These are phyloP conservation scores for Tenualosa ilisha DNA, from an alignment of 2,797 vertebrate genomes.

Conservation along the genomic window DNA sequence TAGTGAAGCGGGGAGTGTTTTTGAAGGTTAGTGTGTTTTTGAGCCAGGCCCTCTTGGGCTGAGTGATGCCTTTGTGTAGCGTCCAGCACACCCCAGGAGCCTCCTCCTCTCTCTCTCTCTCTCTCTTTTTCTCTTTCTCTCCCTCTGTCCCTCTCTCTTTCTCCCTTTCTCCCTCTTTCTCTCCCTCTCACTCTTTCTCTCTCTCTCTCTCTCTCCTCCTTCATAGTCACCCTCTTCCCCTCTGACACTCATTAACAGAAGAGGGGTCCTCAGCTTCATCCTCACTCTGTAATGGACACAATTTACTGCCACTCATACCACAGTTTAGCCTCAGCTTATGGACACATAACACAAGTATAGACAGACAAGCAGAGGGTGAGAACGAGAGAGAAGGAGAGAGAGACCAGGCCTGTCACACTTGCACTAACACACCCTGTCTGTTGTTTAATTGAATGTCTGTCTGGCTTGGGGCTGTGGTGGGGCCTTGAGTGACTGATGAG, in stretches of 20 bases:
- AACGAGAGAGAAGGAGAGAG: not conserved
- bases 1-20: conserved; percentile 65
- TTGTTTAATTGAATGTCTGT: not conserved
- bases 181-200: conserved; percentile 59
- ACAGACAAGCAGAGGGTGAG: not conserved
- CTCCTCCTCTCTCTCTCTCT: conserved; percentile 57
- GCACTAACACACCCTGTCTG: not conserved
- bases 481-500: conserved; percentile 1
- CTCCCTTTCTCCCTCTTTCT: conserved; percentile 55
- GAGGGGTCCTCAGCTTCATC: conserved; percentile 55
- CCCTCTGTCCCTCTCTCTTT: conserved; percentile 48
- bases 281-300: conserved; percentile 53
- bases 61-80: conserved; percentile 75
- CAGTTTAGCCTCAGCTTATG: conserved; percentile 37
- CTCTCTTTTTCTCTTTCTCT: conserved; percentile 39
- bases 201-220: conserved; percentile 50
- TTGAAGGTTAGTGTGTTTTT: conserved; percentile 71
- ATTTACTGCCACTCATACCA: conserved; percentile 52
- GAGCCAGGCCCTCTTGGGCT: conserved; percentile 76
- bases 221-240: conserved; percentile 46
- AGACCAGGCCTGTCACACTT: not conserved
- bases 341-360: conserved; percentile 9
- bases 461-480: not conserved
- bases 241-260: conserved; percentile 62
- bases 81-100: conserved; percentile 67